Conservation (phyloP, 2,797 vertebrate genomes). For the Moxostoma hubbsi region DNA sequence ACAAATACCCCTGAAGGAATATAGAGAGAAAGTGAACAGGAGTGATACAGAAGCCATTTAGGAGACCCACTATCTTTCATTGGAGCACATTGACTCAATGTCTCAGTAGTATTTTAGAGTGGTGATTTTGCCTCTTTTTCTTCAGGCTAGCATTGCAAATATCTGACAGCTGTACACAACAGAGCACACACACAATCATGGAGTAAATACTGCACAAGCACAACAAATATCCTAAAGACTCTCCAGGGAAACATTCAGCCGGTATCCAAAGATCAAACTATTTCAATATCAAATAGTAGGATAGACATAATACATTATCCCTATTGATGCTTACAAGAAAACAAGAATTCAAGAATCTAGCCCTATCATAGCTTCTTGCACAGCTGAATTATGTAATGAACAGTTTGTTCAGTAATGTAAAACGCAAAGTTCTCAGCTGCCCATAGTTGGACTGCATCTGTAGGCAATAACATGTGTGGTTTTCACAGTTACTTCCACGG, state of each 20-base stretch:
- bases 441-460: not conserved
- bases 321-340: constrained; percentile 18
- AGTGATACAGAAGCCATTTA: not conserved
- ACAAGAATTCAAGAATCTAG: constrained; percentile 11
- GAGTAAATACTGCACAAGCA: constrained; percentile 52
- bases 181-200: constrained; percentile 43
- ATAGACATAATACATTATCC: not conserved
- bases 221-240: constrained; percentile 52
- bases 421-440: constrained; percentile 31
- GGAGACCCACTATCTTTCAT: constrained; percentile 36
- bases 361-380: not conserved
- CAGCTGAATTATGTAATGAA: constrained; percentile 34
- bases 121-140: constrained; percentile 58
- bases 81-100: constrained; percentile 57
- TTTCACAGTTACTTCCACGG: constrained; percentile 28
- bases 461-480: constrained; percentile 25
- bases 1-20: constrained; percentile 40
- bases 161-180: constrained; percentile 55
- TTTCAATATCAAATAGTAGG: constrained; percentile 9
- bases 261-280: not conserved
- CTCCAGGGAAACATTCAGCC: constrained; percentile 25
- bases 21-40: constrained; percentile 7
- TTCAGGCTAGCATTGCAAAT: constrained; percentile 31
- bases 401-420: constrained; percentile 28
- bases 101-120: constrained; percentile 61